phyloP scores from a whole-genome alignment of 2,797 vertebrate genomes.

The Hydrolagus colliei region DNA sequence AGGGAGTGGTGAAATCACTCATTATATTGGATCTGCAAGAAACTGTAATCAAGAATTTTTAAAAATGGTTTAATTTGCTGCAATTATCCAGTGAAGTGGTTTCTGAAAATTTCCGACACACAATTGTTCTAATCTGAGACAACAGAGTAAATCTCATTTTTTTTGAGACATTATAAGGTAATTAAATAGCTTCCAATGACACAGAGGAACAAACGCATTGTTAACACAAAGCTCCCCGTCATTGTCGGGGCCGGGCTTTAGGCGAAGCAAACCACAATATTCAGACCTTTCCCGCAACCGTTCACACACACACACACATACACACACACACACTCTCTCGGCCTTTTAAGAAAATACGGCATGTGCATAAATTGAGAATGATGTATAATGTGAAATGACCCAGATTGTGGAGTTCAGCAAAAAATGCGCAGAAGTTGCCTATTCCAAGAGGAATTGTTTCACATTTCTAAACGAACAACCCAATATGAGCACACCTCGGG shows the following conservation, averaged over 20 bases:
- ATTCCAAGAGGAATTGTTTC: slow-evolving; percentile 12
- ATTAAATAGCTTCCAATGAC: not conserved
- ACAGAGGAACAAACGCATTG: not conserved
- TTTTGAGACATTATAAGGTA: not conserved
- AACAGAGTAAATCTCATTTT: not conserved
- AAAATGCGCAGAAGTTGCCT: not conserved
- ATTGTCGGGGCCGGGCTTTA: not conserved
- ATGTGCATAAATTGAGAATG: slow-evolving; percentile 13
- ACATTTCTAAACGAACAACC: slow-evolving; percentile 24
- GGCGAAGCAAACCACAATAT: not conserved
- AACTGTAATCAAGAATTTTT: slow-evolving; percentile 12
- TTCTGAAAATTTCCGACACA: not conserved
- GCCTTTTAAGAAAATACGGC: not conserved
- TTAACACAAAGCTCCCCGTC: not conserved
- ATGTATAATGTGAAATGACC: slow-evolving; percentile 15
- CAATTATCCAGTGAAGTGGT: not conserved
- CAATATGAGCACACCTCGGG: slow-evolving; percentile 7
- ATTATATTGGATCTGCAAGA: slow-evolving; percentile 2
- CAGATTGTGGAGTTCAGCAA: slow-evolving; percentile 20
- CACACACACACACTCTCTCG: not conserved
- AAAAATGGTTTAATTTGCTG: not conserved
- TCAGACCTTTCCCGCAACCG: not conserved
- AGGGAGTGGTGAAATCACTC: not conserved
- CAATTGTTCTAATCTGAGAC: not conserved
- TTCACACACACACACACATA: not conserved